Evolutionary conservation across 2,888 invertebrate genomes (phyloP).

Genomic region (Monochamus alternatus): DNA sequence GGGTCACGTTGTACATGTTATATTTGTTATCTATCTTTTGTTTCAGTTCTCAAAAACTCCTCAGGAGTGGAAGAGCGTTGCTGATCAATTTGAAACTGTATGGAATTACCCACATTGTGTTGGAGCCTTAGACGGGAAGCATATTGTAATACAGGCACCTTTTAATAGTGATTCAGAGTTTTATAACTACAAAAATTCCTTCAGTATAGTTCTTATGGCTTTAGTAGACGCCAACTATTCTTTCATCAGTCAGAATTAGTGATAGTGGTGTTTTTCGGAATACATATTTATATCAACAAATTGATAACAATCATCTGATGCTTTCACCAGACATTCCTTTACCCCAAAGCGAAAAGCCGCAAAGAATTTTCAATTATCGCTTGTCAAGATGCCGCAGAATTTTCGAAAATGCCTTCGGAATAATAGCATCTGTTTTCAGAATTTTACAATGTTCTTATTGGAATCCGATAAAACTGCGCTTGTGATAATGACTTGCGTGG

Average conservation of each 20-base stretch:
- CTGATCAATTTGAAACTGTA: too few species aligned
- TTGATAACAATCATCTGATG: too few species aligned
- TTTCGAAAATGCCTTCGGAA: constrained; percentile 47
- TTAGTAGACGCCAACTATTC: constrained; percentile 66
- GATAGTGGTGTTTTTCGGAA: constrained; percentile 63
- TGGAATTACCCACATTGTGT: constrained; percentile 54
- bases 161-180: constrained; percentile 57
- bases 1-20: too few species aligned
- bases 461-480: constrained; percentile 46
- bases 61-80: too few species aligned
- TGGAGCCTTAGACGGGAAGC: constrained; percentile 64
- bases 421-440: constrained; percentile 43
- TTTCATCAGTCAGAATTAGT: constrained; percentile 61
- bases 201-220: constrained; percentile 65
- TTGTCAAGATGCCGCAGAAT: constrained; percentile 34
- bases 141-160: constrained; percentile 60
- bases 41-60: too few species aligned
- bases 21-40: too few species aligned
- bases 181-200: constrained; percentile 62
- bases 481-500: too few species aligned
- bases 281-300: too few species aligned
- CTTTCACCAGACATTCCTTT: too few species aligned
- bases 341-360: not conserved
- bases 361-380: constrained; percentile 46
- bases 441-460: constrained; percentile 39